phyloP scores from a whole-genome alignment of 1,140 invertebrate genomes.

The Melipona quadrifasciata region DNA sequence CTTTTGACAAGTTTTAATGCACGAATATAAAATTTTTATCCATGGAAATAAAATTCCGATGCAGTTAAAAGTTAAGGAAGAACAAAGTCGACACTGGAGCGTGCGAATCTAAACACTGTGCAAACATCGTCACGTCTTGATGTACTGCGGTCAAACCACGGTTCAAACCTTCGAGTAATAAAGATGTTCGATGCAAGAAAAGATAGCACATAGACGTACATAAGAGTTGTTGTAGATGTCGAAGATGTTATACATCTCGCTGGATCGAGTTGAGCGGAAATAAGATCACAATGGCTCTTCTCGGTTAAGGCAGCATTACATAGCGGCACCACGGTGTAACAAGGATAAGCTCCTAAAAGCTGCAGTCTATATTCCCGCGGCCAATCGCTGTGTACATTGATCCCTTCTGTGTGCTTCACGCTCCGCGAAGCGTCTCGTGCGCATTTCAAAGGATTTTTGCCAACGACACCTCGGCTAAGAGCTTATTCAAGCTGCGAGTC shows the following conservation, averaged over 20 bases:
- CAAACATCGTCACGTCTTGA: no score
- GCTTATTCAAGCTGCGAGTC: conserved; percentile 8
- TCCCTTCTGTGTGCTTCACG: conserved; percentile 45
- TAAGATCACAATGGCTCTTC: conserved; percentile 55
- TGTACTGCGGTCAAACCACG: no score
- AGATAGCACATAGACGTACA: no score
- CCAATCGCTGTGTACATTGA: conserved; percentile 43
- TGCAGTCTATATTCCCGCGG: conserved; percentile 49
- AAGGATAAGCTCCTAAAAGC: conserved; percentile 63
- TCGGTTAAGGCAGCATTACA: conserved; percentile 52
- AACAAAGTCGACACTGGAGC: no score
- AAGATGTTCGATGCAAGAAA: neutral
- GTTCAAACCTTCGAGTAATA: neutral
- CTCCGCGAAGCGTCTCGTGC: conserved; percentile 42
- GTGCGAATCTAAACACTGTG: no score
- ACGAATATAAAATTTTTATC: no score
- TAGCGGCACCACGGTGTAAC: conserved; percentile 52
- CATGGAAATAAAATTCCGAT: no score
- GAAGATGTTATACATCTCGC: conserved; percentile 18
- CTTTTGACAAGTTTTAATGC: no score
- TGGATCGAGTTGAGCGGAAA: conserved; percentile 21
- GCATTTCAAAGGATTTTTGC: conserved; percentile 47
- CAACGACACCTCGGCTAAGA: conserved; percentile 37
- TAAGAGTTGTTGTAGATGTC: neutral
- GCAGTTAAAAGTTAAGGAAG: no score